Conservation (phyloP, 2,888 invertebrate species). For the Tipula lateralis region DNA sequence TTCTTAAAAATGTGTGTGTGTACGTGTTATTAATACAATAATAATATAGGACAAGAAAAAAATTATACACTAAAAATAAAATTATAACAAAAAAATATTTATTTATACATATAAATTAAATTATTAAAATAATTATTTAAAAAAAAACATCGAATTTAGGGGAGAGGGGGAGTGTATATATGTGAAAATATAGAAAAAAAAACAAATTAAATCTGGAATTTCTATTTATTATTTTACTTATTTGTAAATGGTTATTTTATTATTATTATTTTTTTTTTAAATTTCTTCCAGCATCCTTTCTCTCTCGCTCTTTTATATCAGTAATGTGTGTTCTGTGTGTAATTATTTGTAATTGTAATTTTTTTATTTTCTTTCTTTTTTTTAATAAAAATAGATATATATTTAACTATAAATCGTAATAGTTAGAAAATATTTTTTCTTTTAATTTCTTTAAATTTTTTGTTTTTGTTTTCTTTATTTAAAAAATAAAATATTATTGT, state of each 20-base stretch:
- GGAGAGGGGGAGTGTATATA: background rate
- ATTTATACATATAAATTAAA: constrained; percentile 1
- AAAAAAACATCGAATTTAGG: background rate
- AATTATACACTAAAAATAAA: background rate
- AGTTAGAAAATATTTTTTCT: constrained; percentile 6
- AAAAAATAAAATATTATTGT: background rate
- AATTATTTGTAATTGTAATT: background rate
- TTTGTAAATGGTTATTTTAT: background rate
- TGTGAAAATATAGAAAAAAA: background rate
- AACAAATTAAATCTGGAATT: constrained; percentile 11
- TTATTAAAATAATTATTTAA: background rate
- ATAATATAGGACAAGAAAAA: background rate
- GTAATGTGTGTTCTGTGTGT: constrained; percentile 7
- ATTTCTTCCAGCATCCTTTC: background rate
- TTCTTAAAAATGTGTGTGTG: background rate
- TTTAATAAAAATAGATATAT: constrained; percentile 24
- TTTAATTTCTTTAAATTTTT: background rate
- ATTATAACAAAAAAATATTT: background rate
- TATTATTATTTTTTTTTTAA: background rate
- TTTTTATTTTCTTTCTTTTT: constrained; percentile 14
- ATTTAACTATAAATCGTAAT: constrained; percentile 24
- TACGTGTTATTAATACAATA: background rate
- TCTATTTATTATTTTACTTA: constrained; percentile 19
- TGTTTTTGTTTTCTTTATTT: background rate
- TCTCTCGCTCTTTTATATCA: background rate